Evolutionary conservation across 2,797 vertebrate genomes (phyloP), one percentile per base, ranked within the genome.

Genomic region (Iguana delicatissima): DNA sequence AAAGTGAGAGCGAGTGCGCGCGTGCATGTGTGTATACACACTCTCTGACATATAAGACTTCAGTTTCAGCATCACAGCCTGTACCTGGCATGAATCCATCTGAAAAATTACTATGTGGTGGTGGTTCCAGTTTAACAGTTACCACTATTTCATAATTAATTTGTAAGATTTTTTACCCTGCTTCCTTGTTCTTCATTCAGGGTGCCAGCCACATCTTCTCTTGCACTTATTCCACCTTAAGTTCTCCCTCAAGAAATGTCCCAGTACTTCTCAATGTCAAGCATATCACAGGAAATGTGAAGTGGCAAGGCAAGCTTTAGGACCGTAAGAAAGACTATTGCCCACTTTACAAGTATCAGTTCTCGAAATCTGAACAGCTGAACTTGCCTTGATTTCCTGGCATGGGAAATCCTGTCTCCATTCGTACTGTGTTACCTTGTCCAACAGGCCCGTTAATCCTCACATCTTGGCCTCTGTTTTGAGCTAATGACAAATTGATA

Each of bases 371-470:
- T n/a, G 3, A 64, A 76, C 57, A 29, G 24, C 26, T 20, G 64
- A 59, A 87, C 87, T 93, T 97, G 99, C 99, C 99, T 98, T 98
- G 98, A 85, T 97, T 98, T 92, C 98, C 98, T 83, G 98, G 98
- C 96, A 99, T 97, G 80, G 98, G 97, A 96, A 99, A 99, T 57
- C 97, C 98, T 0, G 98, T 92, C 87, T 99, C 99, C 98, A 99
- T 98, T 85, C 99, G 98, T 96, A 99, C 97, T 0, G 98, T 96
- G 50, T 95, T 97, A 95, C 97, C 96, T 0, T 98, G 97, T 93
- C 97, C 98, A 93, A 99, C 97, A 79, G 99, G 99, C 95, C 99
- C 99, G 77, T 99, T 99, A 94, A 99, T 98, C 94, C 98, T 97
- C 69, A 99, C 98, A 96, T 99, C 99, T 94, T 99, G 99, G 90